Evolutionary conservation across 2,888 invertebrate genomes (phyloP), one percentile per base, ranked within the genome.

Genomic region (Lutraria lutraria): DNA sequence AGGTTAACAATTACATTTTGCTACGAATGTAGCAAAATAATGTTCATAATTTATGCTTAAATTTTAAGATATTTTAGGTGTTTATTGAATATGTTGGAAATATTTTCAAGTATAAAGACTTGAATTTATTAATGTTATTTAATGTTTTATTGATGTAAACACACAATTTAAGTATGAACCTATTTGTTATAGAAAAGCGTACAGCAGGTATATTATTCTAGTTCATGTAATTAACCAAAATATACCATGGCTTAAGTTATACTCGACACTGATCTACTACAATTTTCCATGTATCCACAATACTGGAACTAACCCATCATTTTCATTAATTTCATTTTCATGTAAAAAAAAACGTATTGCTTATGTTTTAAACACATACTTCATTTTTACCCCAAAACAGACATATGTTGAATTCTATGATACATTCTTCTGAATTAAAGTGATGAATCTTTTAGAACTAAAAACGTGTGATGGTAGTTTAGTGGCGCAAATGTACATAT

Each of bases 111-210:
- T 43, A 43, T 43, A 4, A 4, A 43, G 43, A 43, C 43, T 43
- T n/a, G n/a, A n/a, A n/a, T n/a, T n/a, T 43, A 43, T 43, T 2
- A 43, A 43, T 43, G 43, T 43, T 4, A 43, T 68, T 21, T 25
- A 4, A 68, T 68, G n/a, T 68, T 68, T n/a, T 25, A 25, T 12
- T 68, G 10, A 19, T 10, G 63, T n/a, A n/a, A 13, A 25, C 63
- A 68, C 25, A 68, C n/a, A 12, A 25, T n/a, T 25, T n/a, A 63
- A 25, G 63, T 68, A n/a, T 25, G 25, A 68, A n/a, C 19, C 15
- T 76, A 13, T 76, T 76, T 76, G 76, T 76, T 76, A 76, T 76
- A 76, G 76, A 76, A 76, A 31, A 76, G 76, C 8, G 76, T 76
- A 10, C 76, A 76, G 19, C 76, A 76, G 76, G 76, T 76, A 76